Evolutionary conservation across 2,113 vertebrate genomes (phyloP).

Genomic region (Pipa parva): DNA sequence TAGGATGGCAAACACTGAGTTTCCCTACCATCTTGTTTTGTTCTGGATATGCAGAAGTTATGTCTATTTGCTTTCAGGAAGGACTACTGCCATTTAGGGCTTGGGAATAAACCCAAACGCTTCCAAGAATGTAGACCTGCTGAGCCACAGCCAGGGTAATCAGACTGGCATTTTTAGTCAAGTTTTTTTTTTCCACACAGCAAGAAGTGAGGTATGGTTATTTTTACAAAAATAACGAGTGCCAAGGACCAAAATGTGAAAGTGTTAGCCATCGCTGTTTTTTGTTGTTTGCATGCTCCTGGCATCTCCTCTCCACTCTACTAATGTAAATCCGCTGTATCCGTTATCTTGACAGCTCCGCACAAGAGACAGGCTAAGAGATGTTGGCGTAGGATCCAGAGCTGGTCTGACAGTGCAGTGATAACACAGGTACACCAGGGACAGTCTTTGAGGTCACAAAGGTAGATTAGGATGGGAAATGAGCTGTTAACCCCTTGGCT

Average conservation of each 20-base stretch:
- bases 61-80: too few relatives aligned
- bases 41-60: too few relatives aligned
- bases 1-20: too few relatives aligned
- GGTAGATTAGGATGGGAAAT: slow-evolving; percentile 14
- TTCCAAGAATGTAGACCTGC: too few relatives aligned
- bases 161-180: too few relatives aligned
- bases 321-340: slow-evolving; percentile 25
- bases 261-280: neutral
- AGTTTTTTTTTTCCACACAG: too few relatives aligned
- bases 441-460: slow-evolving; percentile 7
- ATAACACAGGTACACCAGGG: slow-evolving; percentile 27
- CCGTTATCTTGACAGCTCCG: slow-evolving; percentile 27
- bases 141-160: too few relatives aligned
- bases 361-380: neutral
- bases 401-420: slow-evolving; percentile 17
- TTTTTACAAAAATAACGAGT: too few relatives aligned
- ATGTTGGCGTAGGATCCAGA: slow-evolving; percentile 7
- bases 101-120: too few relatives aligned
- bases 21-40: too few relatives aligned
- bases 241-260: neutral
- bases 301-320: neutral
- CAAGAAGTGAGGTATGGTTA: too few relatives aligned
- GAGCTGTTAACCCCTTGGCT: neutral
- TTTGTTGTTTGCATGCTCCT: neutral
- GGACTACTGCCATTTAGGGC: too few relatives aligned